Percentiles rank a stretch among this genome's conserved stretches.
Conservation (phyloP, 2,888 invertebrate species). For the Nemotelus pantherinus region DNA sequence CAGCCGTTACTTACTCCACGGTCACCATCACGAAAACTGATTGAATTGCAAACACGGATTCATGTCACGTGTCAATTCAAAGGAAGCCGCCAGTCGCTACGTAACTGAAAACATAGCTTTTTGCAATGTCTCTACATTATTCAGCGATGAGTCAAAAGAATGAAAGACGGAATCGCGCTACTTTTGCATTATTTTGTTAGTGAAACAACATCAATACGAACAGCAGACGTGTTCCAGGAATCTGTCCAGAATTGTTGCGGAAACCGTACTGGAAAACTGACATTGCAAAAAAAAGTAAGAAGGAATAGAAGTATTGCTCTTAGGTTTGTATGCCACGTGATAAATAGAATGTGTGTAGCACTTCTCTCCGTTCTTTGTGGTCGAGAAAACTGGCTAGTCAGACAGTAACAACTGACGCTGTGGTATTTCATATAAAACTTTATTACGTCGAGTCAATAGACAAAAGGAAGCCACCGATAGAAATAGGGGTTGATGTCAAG, state of each 20-base stretch:
- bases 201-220: background rate
- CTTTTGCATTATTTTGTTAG: background rate
- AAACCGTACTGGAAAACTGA: background rate
- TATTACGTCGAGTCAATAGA: constrained; percentile 38
- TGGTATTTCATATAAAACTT: constrained; percentile 19
- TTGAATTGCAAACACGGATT: constrained; percentile 40
- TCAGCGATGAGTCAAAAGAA: background rate
- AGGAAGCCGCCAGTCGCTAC: constrained; percentile 11
- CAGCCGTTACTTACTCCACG: no score
- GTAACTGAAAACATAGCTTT: constrained; percentile 4
- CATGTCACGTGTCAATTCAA: constrained; percentile 38
- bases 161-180: background rate
- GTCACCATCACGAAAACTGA: constrained; percentile 24
- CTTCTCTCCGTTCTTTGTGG: background rate
- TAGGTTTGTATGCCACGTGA: constrained; percentile 34
- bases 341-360: constrained; percentile 13
- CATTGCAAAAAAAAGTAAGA: background rate
- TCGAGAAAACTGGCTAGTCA: background rate
- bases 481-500: constrained; percentile 2
- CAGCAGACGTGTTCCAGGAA: constrained; percentile 16
- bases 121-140: constrained; percentile 34
- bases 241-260: constrained; percentile 8
- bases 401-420: background rate
- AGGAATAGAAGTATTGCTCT: constrained; percentile 17
- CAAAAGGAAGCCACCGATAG: background rate